These are phyloP conservation scores for Heterodera carotae DNA, from an alignment of 1,140 invertebrate species.

Conservation along the genomic window DNA sequence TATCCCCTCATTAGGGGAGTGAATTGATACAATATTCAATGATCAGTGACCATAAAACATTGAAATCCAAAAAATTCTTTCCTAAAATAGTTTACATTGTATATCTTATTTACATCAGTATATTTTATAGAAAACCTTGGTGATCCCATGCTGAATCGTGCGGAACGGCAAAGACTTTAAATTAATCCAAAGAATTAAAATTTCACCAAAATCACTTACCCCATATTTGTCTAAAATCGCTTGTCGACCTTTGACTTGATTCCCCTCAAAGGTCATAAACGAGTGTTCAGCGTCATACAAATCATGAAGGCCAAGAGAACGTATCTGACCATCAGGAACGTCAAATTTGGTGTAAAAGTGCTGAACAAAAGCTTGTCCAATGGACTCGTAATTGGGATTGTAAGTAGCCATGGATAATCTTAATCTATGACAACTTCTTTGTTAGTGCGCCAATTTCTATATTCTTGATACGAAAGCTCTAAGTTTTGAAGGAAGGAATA, in stretches of 20 bases:
- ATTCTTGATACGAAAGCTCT: no score
- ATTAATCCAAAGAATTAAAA: neutral
- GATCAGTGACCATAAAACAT: no score
- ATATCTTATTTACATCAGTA: no score
- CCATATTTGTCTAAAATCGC: slow-evolving; percentile 62
- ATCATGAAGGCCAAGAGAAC: slow-evolving; percentile 47
- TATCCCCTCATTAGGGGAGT: no score
- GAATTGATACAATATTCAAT: no score
- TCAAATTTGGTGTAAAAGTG: slow-evolving; percentile 64
- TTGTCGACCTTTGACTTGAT: slow-evolving; percentile 56
- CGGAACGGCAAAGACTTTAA: slow-evolving; percentile 61
- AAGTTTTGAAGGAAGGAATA: no score
- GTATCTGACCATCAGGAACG: slow-evolving; percentile 47
- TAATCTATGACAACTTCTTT: no score
- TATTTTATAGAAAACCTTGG: slow-evolving; percentile 43
- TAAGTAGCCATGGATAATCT: slow-evolving; percentile 14
- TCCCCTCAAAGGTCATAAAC: slow-evolving; percentile 64
- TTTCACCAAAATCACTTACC: slow-evolving; percentile 37
- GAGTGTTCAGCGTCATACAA: slow-evolving; percentile 63
- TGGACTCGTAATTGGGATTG: slow-evolving; percentile 15
- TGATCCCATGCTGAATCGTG: slow-evolving; percentile 60
- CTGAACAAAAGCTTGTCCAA: slow-evolving; percentile 44
- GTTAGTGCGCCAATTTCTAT: no score
- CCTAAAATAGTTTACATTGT: no score
- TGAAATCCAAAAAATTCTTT: neutral